Percentiles rank a stretch among this genome's conserved stretches.
phyloP scores from a whole-genome alignment of 2,888 invertebrate genomes.

The Campoplex nolae region DNA sequence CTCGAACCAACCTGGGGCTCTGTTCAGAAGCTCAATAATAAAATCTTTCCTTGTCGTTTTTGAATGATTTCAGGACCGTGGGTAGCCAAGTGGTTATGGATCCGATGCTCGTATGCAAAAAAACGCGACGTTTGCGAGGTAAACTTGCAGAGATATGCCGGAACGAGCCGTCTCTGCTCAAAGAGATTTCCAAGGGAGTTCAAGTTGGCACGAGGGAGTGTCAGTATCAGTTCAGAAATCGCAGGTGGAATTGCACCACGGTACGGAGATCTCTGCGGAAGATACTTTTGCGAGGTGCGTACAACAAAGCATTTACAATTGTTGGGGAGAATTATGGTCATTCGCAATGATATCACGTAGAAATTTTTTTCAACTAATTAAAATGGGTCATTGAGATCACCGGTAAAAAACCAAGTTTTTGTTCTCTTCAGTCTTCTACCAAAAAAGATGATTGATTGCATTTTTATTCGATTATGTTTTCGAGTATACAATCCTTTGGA shows the following conservation, averaged over 20 bases:
- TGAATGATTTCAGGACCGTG: conserved; percentile 88
- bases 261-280: conserved; percentile 92
- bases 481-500: background rate
- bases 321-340: too few relatives aligned
- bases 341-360: too few relatives aligned
- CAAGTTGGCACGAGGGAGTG: conserved; percentile 94
- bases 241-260: conserved; percentile 96
- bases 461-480: too few relatives aligned
- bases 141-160: conserved; percentile 93
- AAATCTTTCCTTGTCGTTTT: background rate
- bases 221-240: conserved; percentile 93
- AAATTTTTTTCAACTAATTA: too few relatives aligned
- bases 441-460: background rate
- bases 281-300: conserved; percentile 93
- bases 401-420: too few relatives aligned
- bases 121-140: conserved; percentile 91
- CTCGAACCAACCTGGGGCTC: background rate
- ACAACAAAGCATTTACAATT: background rate
- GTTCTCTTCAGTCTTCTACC: too few relatives aligned
- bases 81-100: conserved; percentile 95
- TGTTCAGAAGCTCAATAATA: background rate
- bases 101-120: conserved; percentile 95
- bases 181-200: conserved; percentile 94
- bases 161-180: conserved; percentile 92
- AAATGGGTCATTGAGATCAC: too few relatives aligned